Evolutionary conservation across 2,113 vertebrate genomes (phyloP), one percentile per base, ranked within the genome.

Genomic region (Ciconia stormi): DNA sequence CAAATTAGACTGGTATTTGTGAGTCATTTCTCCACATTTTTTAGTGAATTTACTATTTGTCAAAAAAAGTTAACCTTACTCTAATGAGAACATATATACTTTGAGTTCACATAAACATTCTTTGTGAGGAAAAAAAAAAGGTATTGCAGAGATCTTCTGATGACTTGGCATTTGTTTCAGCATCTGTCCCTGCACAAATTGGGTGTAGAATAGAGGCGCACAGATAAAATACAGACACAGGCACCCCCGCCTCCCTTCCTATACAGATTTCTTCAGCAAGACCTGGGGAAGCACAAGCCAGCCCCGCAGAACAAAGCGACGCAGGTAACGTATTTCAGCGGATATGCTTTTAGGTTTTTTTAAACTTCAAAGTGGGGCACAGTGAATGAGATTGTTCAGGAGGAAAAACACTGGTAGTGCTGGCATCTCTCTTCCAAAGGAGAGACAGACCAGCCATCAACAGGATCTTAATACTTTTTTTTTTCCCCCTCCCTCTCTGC

Each of bases 41-140:
- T 78, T 5, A 94, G 93, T 93, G 93, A 94, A 90, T 96, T 96
- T 93, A 93, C 78, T 93, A 79, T 93, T 94, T 94, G 91, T 91
- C 89, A 91, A 69, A 38, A 11, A 40, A 65, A 89, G 47, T 91
- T 69, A 89, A 91, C 70, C 40, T 85, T 42, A 7, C 72, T 42
- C 52, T 94, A 82, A 82, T 22, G 77, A 89, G 90, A 72, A 78
- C 89, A 77, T 2, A 1, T 11, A 18, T 2, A 42, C 19, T 7
- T 12, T 30, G 16, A 17, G 66, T 22, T 85, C 58, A 62, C 50
- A 61, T 12, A 71, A 85, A 91, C 42, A 44, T 2, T 29, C 23
- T 25, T 19, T 5, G 16, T 2, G 55, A 49, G 40, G 66, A 10
- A 70, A 38, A 10, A 70, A 38, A 61, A 73, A 66, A 62, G 11